phyloP scores from a whole-genome alignment of 2,113 vertebrate genomes.

The Leucopternis melanops region DNA sequence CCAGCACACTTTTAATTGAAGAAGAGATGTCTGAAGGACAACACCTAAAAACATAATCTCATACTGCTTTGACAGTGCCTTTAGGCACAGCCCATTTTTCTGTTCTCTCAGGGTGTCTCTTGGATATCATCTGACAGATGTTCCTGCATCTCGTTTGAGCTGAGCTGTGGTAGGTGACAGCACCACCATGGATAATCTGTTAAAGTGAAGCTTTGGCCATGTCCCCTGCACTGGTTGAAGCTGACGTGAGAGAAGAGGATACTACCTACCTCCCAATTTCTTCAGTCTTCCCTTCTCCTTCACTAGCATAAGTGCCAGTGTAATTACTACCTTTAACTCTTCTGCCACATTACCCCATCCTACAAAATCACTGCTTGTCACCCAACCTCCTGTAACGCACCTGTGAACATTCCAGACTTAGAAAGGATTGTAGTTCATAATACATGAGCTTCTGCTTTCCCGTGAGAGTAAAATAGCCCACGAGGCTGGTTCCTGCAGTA shows the following conservation, averaged over 20 bases:
- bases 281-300: background rate
- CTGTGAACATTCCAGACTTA: background rate
- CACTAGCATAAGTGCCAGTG: accelerated
- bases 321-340: background rate
- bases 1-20: background rate
- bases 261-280: background rate
- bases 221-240: background rate
- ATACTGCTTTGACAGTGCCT: background rate
- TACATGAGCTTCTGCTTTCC: background rate
- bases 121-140: background rate
- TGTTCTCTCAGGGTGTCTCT: background rate
- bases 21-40: background rate
- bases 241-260: background rate
- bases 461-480: background rate
- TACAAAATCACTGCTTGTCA: background rate
- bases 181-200: accelerated
- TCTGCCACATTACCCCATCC: background rate
- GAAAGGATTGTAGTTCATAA: background rate
- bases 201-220: background rate
- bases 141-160: background rate
- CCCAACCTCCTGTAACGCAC: background rate
- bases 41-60: background rate
- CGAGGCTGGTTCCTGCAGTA: background rate
- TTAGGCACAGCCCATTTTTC: background rate
- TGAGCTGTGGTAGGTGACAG: background rate